Percentiles rank a stretch among this genome's conserved stretches.
Evolutionary conservation across 2,797 vertebrate species (phyloP).

Genomic region (Podarcis siculus): DNA sequence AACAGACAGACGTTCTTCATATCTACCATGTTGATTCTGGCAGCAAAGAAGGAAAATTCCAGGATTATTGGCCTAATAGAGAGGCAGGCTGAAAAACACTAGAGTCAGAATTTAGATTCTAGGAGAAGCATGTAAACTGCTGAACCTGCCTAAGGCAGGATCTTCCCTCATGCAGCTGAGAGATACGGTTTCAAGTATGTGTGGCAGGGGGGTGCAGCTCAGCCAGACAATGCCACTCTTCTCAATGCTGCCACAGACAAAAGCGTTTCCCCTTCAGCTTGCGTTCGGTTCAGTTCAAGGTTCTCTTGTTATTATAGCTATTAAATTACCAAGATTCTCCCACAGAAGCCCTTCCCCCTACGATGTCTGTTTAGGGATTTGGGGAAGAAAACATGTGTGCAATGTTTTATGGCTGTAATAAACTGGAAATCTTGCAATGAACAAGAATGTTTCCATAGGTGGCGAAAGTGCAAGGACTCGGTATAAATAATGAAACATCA

Average conservation of each 20-base stretch:
- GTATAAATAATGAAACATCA: background rate
- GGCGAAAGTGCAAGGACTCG: background rate
- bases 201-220: background rate
- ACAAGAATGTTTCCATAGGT: slow-evolving; percentile 1
- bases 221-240: background rate
- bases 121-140: no score
- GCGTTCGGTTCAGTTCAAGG: slow-evolving; percentile 14
- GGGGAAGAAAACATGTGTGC: background rate
- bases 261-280: slow-evolving; percentile 10
- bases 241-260: background rate
- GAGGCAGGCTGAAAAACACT: background rate
- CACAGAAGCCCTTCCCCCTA: slow-evolving; percentile 2
- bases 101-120: background rate
- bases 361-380: background rate
- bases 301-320: slow-evolving; percentile 17
- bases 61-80: background rate
- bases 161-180: background rate
- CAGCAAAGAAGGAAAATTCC: no score
- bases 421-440: slow-evolving; percentile 12
- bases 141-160: background rate
- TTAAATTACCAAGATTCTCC: slow-evolving; percentile 14
- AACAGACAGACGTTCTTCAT: no score
- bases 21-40: background rate
- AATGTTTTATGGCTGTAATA: slow-evolving; percentile 24
- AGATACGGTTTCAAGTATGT: background rate